phyloP scores from a whole-genome alignment of 2,797 vertebrate genomes.

The Pampus argenteus region DNA sequence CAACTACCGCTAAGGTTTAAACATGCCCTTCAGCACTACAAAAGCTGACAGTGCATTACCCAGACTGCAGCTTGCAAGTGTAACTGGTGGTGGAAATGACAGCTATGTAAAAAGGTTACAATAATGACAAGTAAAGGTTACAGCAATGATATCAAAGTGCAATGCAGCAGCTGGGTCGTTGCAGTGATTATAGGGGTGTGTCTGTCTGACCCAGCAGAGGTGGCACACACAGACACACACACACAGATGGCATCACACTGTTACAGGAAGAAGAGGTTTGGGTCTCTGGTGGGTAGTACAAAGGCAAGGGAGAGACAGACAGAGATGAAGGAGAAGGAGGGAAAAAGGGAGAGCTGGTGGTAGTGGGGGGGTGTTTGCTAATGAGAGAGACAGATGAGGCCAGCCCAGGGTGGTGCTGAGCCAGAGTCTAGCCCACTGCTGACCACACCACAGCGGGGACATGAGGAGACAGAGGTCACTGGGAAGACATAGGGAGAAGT shows the following conservation, averaged over 20 bases:
- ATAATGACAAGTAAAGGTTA: slow-evolving; percentile 80
- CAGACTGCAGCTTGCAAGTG: slow-evolving; percentile 30
- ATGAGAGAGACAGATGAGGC: slow-evolving; percentile 77
- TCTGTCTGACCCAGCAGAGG: slow-evolving; percentile 72
- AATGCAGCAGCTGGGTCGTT: slow-evolving; percentile 61
- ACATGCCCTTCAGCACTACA: slow-evolving; percentile 63
- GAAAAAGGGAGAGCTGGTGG: slow-evolving; percentile 9
- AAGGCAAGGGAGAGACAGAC: slow-evolving; percentile 44
- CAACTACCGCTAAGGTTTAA: slow-evolving; percentile 51
- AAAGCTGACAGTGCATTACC: slow-evolving; percentile 69
- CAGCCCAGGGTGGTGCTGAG: slow-evolving; percentile 65
- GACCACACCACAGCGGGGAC: slow-evolving; percentile 58
- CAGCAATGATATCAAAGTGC: slow-evolving; percentile 76
- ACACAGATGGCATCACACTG: slow-evolving; percentile 67
- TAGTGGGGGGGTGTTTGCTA: slow-evolving; percentile 53
- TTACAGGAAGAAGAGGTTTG: slow-evolving; percentile 64
- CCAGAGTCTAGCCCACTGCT: slow-evolving; percentile 61
- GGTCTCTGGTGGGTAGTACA: slow-evolving; percentile 52
- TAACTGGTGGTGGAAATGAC: slow-evolving; percentile 69
- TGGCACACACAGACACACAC: slow-evolving; percentile 36
- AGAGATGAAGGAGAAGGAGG: slow-evolving; percentile 47
- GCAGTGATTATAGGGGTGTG: slow-evolving; percentile 70
- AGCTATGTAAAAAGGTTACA: slow-evolving; percentile 71
- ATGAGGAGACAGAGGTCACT: slow-evolving; percentile 60
- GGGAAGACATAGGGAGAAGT: slow-evolving; percentile 36